These are phyloP conservation scores for Mola mola DNA, from an alignment of 2,113 vertebrate genomes.

Conservation along the genomic window DNA sequence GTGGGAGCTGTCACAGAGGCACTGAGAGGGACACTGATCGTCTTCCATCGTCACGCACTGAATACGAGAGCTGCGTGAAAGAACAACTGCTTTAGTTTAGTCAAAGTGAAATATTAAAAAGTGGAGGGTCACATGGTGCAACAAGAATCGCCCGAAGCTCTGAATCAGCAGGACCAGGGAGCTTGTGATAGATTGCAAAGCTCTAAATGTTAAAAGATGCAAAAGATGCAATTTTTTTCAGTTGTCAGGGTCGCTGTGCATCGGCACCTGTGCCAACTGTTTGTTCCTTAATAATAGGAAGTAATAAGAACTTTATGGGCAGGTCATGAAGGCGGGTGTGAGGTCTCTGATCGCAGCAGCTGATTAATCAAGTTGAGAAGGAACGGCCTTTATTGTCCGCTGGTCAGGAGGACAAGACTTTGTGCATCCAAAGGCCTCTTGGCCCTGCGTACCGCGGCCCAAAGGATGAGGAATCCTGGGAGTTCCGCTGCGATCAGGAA, in stretches of 20 bases:
- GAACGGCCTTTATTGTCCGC: slow-evolving; percentile 37
- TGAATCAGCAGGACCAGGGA: too few species aligned
- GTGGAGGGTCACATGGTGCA: not conserved
- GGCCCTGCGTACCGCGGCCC: slow-evolving; percentile 20
- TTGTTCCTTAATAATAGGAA: too few species aligned
- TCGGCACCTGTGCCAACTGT: too few species aligned
- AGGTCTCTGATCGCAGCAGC: slow-evolving; percentile 30
- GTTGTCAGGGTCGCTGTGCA: too few species aligned
- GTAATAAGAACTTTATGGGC: not conserved
- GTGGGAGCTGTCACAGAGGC: not conserved
- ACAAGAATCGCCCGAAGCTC: too few species aligned
- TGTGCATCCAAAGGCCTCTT: slow-evolving; percentile 50
- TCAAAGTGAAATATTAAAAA: not conserved
- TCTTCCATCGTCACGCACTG: not conserved
- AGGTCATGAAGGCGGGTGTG: slow-evolving; percentile 30
- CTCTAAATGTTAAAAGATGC: too few species aligned
- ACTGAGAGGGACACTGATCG: not conserved
- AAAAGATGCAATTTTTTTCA: too few species aligned
- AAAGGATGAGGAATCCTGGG: slow-evolving; percentile 42
- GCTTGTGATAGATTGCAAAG: too few species aligned
- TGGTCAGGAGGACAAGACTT: slow-evolving; percentile 47
- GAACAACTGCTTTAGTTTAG: not conserved
- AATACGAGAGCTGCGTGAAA: not conserved
- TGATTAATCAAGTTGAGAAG: slow-evolving; percentile 40
- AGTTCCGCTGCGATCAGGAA: slow-evolving; percentile 57